A percentile compares a stretch with the other conserved stretches of the same genome.
Evolutionary conservation across 1,140 invertebrate genomes (phyloP).

Genomic region (Gonioctena quinquepunctata): DNA sequence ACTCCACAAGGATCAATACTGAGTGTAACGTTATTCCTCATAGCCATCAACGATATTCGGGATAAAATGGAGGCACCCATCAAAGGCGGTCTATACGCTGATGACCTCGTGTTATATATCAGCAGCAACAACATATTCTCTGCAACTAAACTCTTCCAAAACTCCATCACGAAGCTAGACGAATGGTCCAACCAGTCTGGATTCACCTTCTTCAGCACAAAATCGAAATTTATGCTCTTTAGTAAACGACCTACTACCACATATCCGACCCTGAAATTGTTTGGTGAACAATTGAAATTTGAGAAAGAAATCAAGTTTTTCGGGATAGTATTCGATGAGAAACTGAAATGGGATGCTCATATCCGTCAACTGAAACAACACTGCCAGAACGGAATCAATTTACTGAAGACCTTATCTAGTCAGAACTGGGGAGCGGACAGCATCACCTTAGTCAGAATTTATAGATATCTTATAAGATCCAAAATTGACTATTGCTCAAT

Average conservation of each 20-base stretch:
- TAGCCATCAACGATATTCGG: neutral
- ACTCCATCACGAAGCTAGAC: neutral
- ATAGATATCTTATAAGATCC: conserved; percentile 29
- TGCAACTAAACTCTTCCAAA: neutral
- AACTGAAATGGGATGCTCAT: conserved; percentile 31
- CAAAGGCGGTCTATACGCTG: neutral
- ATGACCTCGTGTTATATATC: neutral
- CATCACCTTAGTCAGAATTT: conserved; percentile 25
- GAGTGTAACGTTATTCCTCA: neutral
- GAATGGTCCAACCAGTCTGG: neutral
- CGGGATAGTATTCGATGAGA: conserved; percentile 29
- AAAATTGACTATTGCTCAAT: conserved; percentile 41
- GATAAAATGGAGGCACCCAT: neutral
- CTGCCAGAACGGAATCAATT: conserved; percentile 25
- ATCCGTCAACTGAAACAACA: conserved; percentile 22
- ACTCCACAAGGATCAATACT: neutral
- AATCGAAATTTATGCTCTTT: conserved; percentile 8
- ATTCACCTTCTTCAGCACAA: neutral
- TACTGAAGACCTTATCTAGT: conserved; percentile 25
- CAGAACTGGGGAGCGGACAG: conserved; percentile 34
- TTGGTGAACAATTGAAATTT: neutral
- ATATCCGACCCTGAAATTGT: neutral
- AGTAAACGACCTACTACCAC: neutral
- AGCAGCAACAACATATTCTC: neutral
- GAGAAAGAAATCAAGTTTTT: conserved; percentile 26